Base-by-base conservation (phyloP, 2,797 vertebrate genomes). In the Micrastur ruficollis region DNA sequence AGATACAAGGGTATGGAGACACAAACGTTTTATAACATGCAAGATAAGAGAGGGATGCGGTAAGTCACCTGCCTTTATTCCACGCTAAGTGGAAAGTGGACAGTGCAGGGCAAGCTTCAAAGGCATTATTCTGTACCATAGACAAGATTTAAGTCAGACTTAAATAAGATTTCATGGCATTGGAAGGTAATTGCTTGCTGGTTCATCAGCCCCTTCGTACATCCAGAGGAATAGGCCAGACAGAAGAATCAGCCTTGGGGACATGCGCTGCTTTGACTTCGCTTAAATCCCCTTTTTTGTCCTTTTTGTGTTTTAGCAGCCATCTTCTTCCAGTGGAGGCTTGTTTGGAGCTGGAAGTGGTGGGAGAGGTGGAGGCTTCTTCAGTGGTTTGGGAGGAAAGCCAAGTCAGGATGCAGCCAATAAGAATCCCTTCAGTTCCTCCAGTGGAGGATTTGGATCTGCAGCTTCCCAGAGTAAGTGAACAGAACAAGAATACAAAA, bases 371-470 rank as follows among this genome's bases (percentile, higher is more conserved):
- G 98, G 98, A 42, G 99, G 99, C 12, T 99, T 99, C 97, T 99
- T 99, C 98, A 99, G 99, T 12, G 99, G 99, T 80, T 98, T 99
- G 8, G 99, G 99, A 94, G 99, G 99, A 27, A 99, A 99, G 97
- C 99, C 99, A 36, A 99, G 99, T 44, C 99, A 99, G 93, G 99
- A 99, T 17, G 99, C 99, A 12, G 99, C 99, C 90, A 99, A 98
- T 97, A 99, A 99, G 97, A 99, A 99, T 98, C 99, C 99, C 1
- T 99, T 99, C 63, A 98, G 99, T 46, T 89, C 98, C 4, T 61
- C 98, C 27, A 74, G 98, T 4, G 98, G 98, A 73, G 99, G 97
- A 26, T 99, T 99, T 83, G 99, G 99, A 79, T 92, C 98, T 4
- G 12, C 98, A 49, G 84, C 97, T 82, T 86, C 98, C 72, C 85